Conservation (phyloP, 2,113 vertebrate genomes). For the Dunckerocampus dactyliophorus region DNA sequence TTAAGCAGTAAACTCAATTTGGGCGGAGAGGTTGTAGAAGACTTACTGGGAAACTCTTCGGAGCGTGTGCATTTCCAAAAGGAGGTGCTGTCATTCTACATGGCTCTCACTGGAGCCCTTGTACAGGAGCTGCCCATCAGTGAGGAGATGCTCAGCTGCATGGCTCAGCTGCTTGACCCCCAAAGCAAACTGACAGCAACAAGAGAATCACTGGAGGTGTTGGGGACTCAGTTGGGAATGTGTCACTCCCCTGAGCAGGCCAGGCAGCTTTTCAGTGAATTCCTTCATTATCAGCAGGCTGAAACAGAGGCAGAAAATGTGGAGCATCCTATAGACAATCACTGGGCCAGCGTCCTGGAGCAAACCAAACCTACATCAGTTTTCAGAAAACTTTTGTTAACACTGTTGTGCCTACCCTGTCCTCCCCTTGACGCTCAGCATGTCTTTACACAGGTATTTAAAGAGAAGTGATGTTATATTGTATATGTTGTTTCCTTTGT, state of each 20-base stretch:
- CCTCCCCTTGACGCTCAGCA: constrained; percentile 57
- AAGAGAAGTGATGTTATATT: background rate
- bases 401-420: constrained; percentile 65
- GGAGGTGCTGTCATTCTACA: constrained; percentile 59
- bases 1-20: constrained; percentile 38
- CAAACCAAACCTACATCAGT: constrained; percentile 34
- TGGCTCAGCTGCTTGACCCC: constrained; percentile 61
- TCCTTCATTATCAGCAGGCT: constrained; percentile 55
- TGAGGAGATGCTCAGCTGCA: constrained; percentile 40
- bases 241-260: constrained; percentile 42
- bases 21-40: constrained; percentile 48
- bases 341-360: constrained; percentile 60
- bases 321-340: constrained; percentile 44
- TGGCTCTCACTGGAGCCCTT: constrained; percentile 51
- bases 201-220: constrained; percentile 40
- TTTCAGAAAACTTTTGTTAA: constrained; percentile 68
- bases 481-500: background rate
- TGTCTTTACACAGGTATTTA: constrained; percentile 45
- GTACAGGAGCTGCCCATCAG: constrained; percentile 56
- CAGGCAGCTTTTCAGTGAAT: constrained; percentile 56
- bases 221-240: constrained; percentile 59
- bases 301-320: constrained; percentile 23
- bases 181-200: constrained; percentile 37
- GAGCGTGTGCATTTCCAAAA: constrained; percentile 38
- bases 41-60: constrained; percentile 42